Evolutionary conservation across 2,113 vertebrate species (phyloP).

Genomic region (Perca fluviatilis): DNA sequence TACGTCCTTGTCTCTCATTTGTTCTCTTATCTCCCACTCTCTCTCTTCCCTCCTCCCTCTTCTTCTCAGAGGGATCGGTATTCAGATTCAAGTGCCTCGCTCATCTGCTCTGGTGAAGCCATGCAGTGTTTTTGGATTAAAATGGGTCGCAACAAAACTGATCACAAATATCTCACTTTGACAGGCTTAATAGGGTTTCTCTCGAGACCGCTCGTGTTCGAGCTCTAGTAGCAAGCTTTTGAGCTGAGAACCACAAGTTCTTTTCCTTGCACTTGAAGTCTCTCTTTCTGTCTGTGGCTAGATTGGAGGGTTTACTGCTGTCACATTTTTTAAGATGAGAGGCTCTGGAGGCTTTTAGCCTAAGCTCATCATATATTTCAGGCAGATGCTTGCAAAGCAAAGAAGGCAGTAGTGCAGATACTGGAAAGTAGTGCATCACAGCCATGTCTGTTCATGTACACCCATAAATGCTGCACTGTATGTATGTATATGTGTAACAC

Average conservation of each 20-base stretch:
- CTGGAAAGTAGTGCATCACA: conserved; percentile 50
- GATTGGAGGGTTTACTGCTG: conserved; percentile 68
- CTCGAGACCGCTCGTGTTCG: not conserved
- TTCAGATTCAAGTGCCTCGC: conserved; percentile 46
- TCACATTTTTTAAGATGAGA: conserved; percentile 67
- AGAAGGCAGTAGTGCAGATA: conserved; percentile 51
- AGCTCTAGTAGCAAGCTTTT: conserved; percentile 40
- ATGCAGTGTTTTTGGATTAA: conserved; percentile 46
- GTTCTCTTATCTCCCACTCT: conserved; percentile 23
- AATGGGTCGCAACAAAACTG: conserved; percentile 69
- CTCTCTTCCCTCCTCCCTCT: not conserved
- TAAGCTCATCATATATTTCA: conserved; percentile 76
- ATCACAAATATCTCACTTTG: conserved; percentile 61
- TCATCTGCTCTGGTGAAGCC: conserved; percentile 33
- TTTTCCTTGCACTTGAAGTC: conserved; percentile 46
- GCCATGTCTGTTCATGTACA: conserved; percentile 15
- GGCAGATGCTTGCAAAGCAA: conserved; percentile 59
- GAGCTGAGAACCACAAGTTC: conserved; percentile 43
- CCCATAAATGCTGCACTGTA: not conserved
- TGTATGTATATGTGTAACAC: not conserved
- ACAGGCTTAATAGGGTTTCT: conserved; percentile 49
- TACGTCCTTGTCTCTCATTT: conserved; percentile 20
- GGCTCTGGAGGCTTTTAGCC: conserved; percentile 65
- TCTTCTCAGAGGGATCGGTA: conserved; percentile 24
- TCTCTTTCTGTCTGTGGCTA: conserved; percentile 50